Evolutionary conservation across 2,113 vertebrate genomes (phyloP), one percentile per base, ranked within the genome.

Genomic region (Phrynocephalus versicolor): DNA sequence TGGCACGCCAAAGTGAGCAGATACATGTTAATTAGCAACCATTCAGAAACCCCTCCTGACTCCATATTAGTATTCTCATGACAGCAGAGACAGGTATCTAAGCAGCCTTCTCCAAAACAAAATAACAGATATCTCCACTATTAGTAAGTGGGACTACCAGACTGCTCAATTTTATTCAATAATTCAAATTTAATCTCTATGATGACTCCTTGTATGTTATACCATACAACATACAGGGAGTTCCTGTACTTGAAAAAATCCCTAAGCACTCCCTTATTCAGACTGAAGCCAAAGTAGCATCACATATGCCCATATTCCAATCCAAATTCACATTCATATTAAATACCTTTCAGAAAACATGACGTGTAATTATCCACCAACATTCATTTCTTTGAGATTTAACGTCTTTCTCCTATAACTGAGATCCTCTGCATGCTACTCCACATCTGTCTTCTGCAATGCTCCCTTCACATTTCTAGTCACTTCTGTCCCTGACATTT

Each of bases 1-100:
- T 39, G 35, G 25, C 37, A 81, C 1, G 57, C 55, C 30, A 41
- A 84, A 77, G 71, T 81, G 27, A 62, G 33, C 23, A 69, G 69
- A 86, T 74, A n/a, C 75, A 70, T 55, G 51, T 18, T 58, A 76
- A 80, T 83, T n/a, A 86, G 81, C 37, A 82, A 73, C 41, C 16
- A 30, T 41, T 35, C 70, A 86, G n/a, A 13, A 19, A 51, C 21
- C n/a, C 25, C 23, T 37, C 25, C 23, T 37, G 37, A 19, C 84
- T 30, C 35, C 25, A 55, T 51, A 65, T 85, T 35, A 72, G 21
- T 25, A 30, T 23, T 21, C 21, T n/a, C 15, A 65, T 16, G 30
- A 45, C 21, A 30, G 62, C 37, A 67, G 30, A 67, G 30, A 51
- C 45, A 35, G 30, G 57, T 58, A 78, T 39, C 65, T 45, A 85